Percentiles rank a stretch among this genome's conserved stretches.
phyloP scores from a whole-genome alignment of 2,113 vertebrate species.

The Odocoileus hemionus region DNA sequence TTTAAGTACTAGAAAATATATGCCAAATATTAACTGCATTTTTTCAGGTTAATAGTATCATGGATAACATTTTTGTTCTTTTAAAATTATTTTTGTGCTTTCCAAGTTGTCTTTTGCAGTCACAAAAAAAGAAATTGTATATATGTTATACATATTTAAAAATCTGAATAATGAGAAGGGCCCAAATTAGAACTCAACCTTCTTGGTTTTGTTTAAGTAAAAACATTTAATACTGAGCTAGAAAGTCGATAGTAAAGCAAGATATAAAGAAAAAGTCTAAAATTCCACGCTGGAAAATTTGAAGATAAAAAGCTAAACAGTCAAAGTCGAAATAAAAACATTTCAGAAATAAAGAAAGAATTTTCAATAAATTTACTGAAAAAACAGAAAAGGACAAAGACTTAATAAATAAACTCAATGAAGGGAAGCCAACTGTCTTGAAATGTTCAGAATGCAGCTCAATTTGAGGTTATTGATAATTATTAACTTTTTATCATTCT shows the following conservation, averaged over 20 bases:
- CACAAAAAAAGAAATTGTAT: neutral
- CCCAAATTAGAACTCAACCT: neutral
- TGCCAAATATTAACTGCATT: neutral
- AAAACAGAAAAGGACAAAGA: neutral
- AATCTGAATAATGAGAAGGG: neutral
- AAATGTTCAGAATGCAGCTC: neutral
- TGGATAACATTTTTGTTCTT: neutral
- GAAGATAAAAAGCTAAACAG: neutral
- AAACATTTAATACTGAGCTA: neutral
- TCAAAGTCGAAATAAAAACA: neutral
- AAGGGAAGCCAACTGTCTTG: neutral
- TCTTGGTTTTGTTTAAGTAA: neutral
- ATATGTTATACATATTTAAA: neutral
- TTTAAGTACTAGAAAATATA: neutral
- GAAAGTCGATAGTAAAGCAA: neutral
- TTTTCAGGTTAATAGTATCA: neutral
- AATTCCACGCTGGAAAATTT: neutral
- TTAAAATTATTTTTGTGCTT: neutral
- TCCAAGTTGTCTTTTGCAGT: neutral
- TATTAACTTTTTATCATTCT: slow-evolving; percentile 56
- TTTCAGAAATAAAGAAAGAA: neutral
- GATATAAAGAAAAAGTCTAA: neutral
- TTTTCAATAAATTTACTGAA: neutral
- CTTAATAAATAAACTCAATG: neutral
- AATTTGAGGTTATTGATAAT: slow-evolving; percentile 52